Conservation (phyloP, 2,113 vertebrate species). For the Lathamus discolor region DNA sequence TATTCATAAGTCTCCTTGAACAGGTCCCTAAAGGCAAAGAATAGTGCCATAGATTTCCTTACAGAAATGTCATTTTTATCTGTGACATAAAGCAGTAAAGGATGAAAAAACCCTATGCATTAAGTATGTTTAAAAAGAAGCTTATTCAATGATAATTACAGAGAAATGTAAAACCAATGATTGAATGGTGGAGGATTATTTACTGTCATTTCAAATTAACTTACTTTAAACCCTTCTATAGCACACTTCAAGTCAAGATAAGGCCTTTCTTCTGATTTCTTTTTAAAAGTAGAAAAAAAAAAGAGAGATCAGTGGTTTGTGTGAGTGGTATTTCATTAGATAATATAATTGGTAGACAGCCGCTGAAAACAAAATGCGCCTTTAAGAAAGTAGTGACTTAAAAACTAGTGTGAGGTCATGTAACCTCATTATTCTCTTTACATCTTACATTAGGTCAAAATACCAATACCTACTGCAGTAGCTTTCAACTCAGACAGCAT, state of each 20-base stretch:
- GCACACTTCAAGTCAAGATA: not conserved
- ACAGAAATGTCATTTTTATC: slow-evolving; percentile 58
- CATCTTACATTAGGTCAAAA: slow-evolving; percentile 59
- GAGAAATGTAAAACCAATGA: slow-evolving; percentile 34
- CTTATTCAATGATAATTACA: slow-evolving; percentile 55
- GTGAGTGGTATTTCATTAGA: not conserved
- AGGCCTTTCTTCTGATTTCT: not conserved
- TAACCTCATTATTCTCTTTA: slow-evolving; percentile 55
- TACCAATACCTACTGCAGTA: not conserved
- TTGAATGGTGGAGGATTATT: slow-evolving; percentile 30
- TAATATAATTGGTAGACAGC: slow-evolving; percentile 17
- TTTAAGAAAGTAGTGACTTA: slow-evolving; percentile 52
- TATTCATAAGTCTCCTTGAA: slow-evolving; percentile 56
- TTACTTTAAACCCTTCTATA: slow-evolving; percentile 15
- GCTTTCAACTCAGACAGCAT: slow-evolving; percentile 47
- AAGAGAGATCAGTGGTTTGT: not conserved
- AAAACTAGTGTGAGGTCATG: slow-evolving; percentile 47
- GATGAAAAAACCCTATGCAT: not conserved
- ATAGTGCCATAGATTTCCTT: slow-evolving; percentile 50
- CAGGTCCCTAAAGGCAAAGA: slow-evolving; percentile 53
- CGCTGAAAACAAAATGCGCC: slow-evolving; percentile 28
- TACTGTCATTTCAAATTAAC: slow-evolving; percentile 45
- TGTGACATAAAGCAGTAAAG: slow-evolving; percentile 24
- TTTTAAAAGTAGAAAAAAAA: not conserved
- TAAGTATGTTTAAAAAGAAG: not conserved